Conservation (phyloP, 2,113 vertebrate genomes). For the Esox niger region DNA sequence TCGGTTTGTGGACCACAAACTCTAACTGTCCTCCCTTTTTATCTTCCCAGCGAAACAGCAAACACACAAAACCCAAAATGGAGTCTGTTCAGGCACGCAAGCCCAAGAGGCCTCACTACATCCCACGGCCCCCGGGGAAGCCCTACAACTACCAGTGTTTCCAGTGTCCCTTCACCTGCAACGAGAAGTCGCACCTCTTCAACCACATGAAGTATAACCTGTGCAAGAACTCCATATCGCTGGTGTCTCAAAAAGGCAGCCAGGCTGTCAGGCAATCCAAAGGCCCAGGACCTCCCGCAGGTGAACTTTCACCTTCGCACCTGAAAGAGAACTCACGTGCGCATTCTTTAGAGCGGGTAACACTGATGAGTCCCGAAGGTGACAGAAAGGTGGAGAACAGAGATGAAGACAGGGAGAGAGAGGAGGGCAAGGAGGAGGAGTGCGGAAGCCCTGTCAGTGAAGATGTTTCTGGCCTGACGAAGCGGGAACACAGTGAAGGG, state of each 20-base stretch:
- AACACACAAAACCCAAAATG: constrained; percentile 64
- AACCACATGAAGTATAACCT: constrained; percentile 99
- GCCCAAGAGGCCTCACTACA: constrained; percentile 97
- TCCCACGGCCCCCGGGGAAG: constrained; percentile 92
- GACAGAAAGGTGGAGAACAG: constrained; percentile 7
- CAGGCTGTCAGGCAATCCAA: constrained; percentile 66
- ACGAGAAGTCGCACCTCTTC: constrained; percentile 97
- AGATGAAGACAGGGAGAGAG: constrained; percentile 4
- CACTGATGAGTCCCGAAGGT: constrained; percentile 58
- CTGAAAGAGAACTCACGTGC: constrained; percentile 35
- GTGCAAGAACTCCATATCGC: constrained; percentile 95
- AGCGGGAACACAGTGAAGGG: constrained; percentile 32
- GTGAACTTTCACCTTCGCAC: constrained; percentile 8
- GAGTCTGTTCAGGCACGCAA: constrained; percentile 86
- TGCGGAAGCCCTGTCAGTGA: constrained; percentile 40
- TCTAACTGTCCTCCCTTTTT: not conserved
- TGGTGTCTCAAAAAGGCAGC: constrained; percentile 84
- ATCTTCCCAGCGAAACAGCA: constrained; percentile 34
- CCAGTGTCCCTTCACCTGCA: constrained; percentile 98
- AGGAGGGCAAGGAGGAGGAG: constrained; percentile 31
- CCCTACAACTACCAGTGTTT: constrained; percentile 99
- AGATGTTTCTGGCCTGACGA: constrained; percentile 22
- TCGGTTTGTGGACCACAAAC: not conserved
- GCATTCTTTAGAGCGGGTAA: constrained; percentile 33
- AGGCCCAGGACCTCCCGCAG: constrained; percentile 24